Conservation (phyloP, 2,888 invertebrate species). For the Leptopilina drosophilae region DNA sequence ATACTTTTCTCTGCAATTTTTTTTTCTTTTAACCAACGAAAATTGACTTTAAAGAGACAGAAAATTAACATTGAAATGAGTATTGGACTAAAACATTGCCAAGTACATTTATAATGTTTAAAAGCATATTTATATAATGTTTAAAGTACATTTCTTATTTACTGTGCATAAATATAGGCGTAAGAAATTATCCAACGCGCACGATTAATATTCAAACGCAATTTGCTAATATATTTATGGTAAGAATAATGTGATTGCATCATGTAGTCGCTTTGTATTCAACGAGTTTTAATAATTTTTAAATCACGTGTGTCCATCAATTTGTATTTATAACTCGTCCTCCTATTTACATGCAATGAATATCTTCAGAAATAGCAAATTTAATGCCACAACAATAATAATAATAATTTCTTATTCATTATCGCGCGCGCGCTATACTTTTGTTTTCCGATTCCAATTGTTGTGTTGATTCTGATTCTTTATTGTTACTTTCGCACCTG, state of each 20-base stretch:
- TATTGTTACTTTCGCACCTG: not conserved
- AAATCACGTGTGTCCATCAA: constrained; percentile 6
- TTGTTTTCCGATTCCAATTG: not conserved
- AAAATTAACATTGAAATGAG: not conserved
- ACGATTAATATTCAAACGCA: constrained; percentile 7
- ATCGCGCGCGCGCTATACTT: not conserved
- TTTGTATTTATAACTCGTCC: not conserved
- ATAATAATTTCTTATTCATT: not conserved
- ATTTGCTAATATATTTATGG: constrained; percentile 6
- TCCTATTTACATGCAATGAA: constrained; percentile 5
- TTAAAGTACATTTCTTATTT: too few relatives aligned
- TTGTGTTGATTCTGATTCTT: not conserved
- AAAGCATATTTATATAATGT: not conserved
- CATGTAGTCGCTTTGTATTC: constrained; percentile 10
- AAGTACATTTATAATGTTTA: not conserved
- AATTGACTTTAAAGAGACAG: not conserved
- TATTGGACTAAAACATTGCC: not conserved
- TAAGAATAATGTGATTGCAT: constrained; percentile 22
- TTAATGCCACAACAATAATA: not conserved
- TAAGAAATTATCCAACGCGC: constrained; percentile 1
- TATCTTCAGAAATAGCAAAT: constrained; percentile 16
- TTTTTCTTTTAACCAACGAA: too few relatives aligned
- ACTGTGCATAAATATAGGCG: not conserved
- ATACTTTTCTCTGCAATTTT: too few relatives aligned
- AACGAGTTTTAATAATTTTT: constrained; percentile 17